Conservation (phyloP, 2,113 vertebrate species). For the Nesogale talazaci region DNA sequence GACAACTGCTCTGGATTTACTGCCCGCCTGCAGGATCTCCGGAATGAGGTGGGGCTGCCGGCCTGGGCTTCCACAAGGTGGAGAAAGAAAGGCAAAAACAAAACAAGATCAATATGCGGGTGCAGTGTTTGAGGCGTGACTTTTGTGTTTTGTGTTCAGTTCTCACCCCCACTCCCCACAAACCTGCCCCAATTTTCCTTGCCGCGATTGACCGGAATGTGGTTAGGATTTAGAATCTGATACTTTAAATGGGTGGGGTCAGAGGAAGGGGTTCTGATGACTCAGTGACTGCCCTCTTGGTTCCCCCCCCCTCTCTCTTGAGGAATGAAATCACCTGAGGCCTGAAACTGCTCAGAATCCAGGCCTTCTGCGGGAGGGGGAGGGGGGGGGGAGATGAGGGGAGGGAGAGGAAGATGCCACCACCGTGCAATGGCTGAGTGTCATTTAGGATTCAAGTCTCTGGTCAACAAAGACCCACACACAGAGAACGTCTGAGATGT, state of each 20-base stretch:
- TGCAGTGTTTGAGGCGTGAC: background rate
- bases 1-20: background rate
- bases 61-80: background rate
- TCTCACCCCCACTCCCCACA: too few species aligned
- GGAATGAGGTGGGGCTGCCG: background rate
- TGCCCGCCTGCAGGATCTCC: too few species aligned
- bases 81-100: background rate
- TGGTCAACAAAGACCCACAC: background rate
- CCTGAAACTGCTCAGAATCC: background rate
- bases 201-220: background rate
- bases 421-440: background rate
- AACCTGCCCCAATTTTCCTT: background rate
- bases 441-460: background rate
- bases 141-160: background rate
- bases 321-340: constrained; percentile 7
- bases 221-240: background rate
- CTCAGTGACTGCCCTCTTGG: background rate
- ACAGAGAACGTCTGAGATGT: background rate
- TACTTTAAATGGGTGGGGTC: background rate
- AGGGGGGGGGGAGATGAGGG: too few species aligned
- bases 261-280: background rate
- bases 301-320: background rate
- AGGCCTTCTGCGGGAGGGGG: too few species aligned
- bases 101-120: background rate
- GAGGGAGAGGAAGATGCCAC: background rate